Conservation (phyloP, 1,140 invertebrate species). For the Meloidogyne floridensis region DNA sequence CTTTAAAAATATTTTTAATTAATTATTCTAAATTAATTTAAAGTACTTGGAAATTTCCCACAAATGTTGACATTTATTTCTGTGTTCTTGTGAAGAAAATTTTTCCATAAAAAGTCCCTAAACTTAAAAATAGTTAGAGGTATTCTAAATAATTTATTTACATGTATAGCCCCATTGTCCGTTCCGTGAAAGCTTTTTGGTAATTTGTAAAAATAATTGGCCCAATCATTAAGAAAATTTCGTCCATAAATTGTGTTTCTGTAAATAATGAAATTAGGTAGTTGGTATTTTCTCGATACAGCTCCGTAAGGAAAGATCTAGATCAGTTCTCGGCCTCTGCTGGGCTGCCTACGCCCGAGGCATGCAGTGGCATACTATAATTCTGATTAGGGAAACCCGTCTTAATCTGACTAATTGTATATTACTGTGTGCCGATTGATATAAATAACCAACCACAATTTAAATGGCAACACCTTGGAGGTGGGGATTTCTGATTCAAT, state of each 20-base stretch:
- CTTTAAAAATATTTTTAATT: slow-evolving; percentile 20
- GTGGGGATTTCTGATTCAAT: too few relatives aligned
- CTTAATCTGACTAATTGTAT: too few relatives aligned
- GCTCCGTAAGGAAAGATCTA: too few relatives aligned
- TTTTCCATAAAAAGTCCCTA: slow-evolving; percentile 4
- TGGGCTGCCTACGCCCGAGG: too few relatives aligned
- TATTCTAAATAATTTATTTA: slow-evolving; percentile 24
- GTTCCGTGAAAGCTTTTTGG: slow-evolving; percentile 44
- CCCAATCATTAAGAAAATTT: slow-evolving; percentile 35
- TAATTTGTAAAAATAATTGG: slow-evolving; percentile 39
- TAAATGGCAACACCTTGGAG: too few relatives aligned
- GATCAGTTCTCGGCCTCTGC: too few relatives aligned
- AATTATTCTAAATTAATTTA: neutral
- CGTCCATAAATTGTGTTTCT: slow-evolving; percentile 39
- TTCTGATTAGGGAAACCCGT: too few relatives aligned
- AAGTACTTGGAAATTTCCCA: neutral
- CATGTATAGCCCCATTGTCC: slow-evolving; percentile 50
- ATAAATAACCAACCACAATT: too few relatives aligned
- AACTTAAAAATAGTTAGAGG: neutral
- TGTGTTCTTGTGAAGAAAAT: neutral
- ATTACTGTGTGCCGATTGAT: too few relatives aligned
- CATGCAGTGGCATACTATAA: too few relatives aligned
- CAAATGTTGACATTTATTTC: slow-evolving; percentile 24
- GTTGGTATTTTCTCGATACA: too few relatives aligned
- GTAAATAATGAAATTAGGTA: neutral